A percentile compares a stretch with the other conserved stretches of the same genome.
Evolutionary conservation across 2,113 vertebrate genomes (phyloP).

Genomic region (Microtus oregoni): DNA sequence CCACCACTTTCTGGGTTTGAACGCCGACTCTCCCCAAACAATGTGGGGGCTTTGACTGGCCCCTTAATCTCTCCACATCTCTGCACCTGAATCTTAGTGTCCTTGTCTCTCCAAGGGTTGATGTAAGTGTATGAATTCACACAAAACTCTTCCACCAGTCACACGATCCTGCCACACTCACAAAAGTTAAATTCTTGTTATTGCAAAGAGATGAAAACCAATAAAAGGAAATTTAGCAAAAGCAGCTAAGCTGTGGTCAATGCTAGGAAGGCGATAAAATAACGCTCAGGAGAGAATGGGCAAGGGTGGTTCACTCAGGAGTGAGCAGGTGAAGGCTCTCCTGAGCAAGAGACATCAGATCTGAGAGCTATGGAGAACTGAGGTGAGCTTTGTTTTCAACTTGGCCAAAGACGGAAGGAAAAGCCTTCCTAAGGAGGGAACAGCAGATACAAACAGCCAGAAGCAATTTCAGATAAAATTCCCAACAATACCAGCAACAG

Average conservation of each 20-base stretch:
- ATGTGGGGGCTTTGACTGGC: background rate
- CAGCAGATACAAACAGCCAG: background rate
- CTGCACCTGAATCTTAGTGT: background rate
- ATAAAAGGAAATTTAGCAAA: conserved; percentile 10
- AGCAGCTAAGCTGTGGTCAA: conserved; percentile 1
- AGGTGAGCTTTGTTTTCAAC: background rate
- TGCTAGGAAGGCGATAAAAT: conserved; percentile 1
- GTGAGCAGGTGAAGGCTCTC: background rate
- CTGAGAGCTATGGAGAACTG: background rate
- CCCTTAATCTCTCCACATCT: background rate
- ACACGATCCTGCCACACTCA: background rate
- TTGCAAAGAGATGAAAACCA: conserved; percentile 30
- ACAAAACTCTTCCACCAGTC: background rate
- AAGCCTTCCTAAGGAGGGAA: background rate
- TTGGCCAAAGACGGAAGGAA: background rate
- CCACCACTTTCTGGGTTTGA: background rate
- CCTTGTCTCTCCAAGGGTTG: conserved; percentile 12
- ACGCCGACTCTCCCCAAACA: background rate
- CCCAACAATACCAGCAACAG: background rate
- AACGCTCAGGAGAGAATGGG: background rate
- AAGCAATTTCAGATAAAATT: conserved; percentile 20
- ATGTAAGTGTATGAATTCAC: background rate
- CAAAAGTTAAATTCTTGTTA: conserved; percentile 47
- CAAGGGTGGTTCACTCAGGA: background rate
- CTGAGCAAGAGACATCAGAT: background rate